Evolutionary conservation across 2,113 vertebrate genomes (phyloP), one percentile per base, ranked within the genome.

Genomic region (Datnioides undecimradiatus): DNA sequence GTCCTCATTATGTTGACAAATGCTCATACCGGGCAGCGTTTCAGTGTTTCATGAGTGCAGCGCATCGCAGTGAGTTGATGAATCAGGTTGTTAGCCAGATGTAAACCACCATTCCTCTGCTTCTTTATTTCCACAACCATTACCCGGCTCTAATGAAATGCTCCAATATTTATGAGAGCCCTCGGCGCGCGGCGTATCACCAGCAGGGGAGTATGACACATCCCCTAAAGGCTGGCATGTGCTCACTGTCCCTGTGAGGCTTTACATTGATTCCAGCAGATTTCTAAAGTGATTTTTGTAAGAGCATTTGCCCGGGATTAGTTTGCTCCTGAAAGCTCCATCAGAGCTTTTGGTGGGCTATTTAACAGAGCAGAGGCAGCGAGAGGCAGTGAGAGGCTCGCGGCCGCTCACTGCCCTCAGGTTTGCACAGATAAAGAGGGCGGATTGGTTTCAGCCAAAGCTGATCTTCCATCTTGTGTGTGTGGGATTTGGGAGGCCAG

Each of bases 301-400:
- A 95, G 94, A 94, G 93, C 90, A 93, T 94, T 95, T 94, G 87
- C 84, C 65, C 10, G 23, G 87, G 93, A 95, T 95, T 95, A 94
- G 86, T 93, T 91, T 78, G 70, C 87, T 88, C 88, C 87, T 92
- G 91, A 90, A 92, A 94, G 91, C 92, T 90, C 86, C 75, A 92
- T 84, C 82, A 90, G 80, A 92, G 92, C 87, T 92, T 92, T 89
- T 75, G 82, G 83, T 81, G 76, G 87, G 93, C 91, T 93, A 92
- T 93, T 94, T 94, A 94, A 87, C 77, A 13, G 66, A 70, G 71
- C 65, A 65, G 74, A 77, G 81, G 81, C 80, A 52, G 82, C 43
- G 66, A 86, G 89, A 77, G 81, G 81, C 80, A 52, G 82, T 40
- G 66, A 86, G 89, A 91, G 87, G 73, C 90, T 87, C 27, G 27